Conservation (phyloP, 2,888 invertebrate species). For the Blera fallax region DNA sequence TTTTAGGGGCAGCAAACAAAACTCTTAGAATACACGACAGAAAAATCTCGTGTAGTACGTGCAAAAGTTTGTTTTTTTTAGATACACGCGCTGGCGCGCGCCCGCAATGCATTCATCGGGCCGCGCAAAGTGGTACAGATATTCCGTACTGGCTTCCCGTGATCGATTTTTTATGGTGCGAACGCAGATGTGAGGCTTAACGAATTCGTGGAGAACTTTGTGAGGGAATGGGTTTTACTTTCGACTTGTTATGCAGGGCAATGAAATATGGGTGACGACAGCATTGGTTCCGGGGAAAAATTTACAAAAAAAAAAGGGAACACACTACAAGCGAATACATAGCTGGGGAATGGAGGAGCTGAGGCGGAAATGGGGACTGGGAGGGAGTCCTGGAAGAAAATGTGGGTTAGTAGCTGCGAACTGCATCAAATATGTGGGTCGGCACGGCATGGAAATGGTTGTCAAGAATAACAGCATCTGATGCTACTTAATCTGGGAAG, state of each 20-base stretch:
- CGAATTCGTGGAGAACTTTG: too few species aligned
- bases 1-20: constrained; percentile 16
- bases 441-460: neutral
- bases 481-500: too few species aligned
- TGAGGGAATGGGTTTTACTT: too few species aligned
- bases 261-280: constrained; percentile 63
- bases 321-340: neutral
- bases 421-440: constrained; percentile 7
- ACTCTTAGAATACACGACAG: constrained; percentile 17
- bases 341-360: neutral
- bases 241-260: constrained; percentile 37
- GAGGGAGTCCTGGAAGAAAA: neutral
- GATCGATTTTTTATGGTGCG: constrained; percentile 52
- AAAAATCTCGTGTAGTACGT: constrained; percentile 40
- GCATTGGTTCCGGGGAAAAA: constrained; percentile 59
- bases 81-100: constrained; percentile 55
- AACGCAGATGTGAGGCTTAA: constrained; percentile 54
- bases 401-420: constrained; percentile 9
- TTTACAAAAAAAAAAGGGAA: neutral
- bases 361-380: neutral
- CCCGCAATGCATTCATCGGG: too few species aligned
- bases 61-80: constrained; percentile 55
- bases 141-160: neutral
- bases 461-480: neutral
- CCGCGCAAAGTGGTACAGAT: constrained; percentile 1